These are phyloP conservation scores for Ceyx cyanopectus DNA, from an alignment of 2,113 vertebrate genomes.

Conservation along the genomic window DNA sequence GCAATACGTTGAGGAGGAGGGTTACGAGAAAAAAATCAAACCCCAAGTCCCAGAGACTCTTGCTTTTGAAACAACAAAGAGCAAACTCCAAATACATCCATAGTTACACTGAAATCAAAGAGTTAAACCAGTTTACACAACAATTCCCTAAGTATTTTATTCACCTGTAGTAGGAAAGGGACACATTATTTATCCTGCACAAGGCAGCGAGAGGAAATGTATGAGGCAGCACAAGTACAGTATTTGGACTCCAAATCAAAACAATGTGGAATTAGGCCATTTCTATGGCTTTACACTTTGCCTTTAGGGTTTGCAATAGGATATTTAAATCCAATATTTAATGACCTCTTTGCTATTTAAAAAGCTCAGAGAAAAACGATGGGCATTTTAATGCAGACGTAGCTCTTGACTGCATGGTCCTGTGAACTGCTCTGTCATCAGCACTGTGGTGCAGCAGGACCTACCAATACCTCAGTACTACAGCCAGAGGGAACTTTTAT, in stretches of 20 bases:
- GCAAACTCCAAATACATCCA: background rate
- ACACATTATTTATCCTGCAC: background rate
- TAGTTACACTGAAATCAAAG: background rate
- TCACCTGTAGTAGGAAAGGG: background rate
- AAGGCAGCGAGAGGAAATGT: background rate
- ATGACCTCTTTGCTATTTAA: background rate
- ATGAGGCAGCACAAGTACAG: background rate
- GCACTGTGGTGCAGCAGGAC: background rate
- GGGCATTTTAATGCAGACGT: background rate
- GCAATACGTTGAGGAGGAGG: background rate
- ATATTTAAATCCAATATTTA: background rate
- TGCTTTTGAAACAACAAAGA: background rate
- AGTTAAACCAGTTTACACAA: background rate
- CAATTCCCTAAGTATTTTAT: background rate
- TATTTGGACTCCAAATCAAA: accelerated
- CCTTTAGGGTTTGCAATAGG: background rate
- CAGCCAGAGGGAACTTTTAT: background rate
- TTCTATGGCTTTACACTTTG: background rate
- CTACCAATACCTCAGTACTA: background rate
- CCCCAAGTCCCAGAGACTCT: background rate
- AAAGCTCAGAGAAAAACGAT: background rate
- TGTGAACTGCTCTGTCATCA: background rate
- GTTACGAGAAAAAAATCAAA: background rate
- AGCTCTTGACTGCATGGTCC: background rate
- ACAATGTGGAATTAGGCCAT: background rate